Base-by-base conservation (phyloP, 2,113 vertebrate genomes). In the Xenopus tropicalis region DNA sequence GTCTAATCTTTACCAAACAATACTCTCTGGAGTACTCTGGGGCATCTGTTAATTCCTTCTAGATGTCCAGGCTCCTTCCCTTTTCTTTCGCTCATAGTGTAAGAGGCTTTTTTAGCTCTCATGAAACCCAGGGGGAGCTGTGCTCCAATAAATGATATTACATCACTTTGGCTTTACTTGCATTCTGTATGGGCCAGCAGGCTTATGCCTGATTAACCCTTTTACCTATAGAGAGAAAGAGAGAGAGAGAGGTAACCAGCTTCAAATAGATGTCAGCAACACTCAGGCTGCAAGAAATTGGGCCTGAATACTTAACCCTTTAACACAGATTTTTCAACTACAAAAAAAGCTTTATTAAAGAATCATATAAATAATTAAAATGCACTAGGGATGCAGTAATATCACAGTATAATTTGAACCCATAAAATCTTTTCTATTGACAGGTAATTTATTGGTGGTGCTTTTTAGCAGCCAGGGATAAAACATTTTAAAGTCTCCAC, bases 111-210 rank as follows among this genome's bases (percentile, higher is more conserved):
- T 57, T 51, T 65, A 14, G 61, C 37, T 1, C 11, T 44, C 9
- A 3, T 42, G 11, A 24, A 65, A 57, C 63, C 71, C 71, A 72
- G 71, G 71, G 61, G 71, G 71, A 72, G 71, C 71, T 72, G 61
- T 72, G 25, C 61, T 65, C 71, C 21, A 72, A 57, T 48, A 65
- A 65, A 72, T 72, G 48, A 72, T 64, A 25, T 13, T 22, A 14
- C 3, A 23, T 65, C 29, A n/a, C 11, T 42, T 14, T 14, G 54
- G 43, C 10, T 20, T 48, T 24, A 11, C 1, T 42, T 17, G 46
- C 21, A 25, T 12, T 25, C 21, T 70, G 21, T 19, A 69, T 46
- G 13, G 8, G 23, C 56, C 24, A 14, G 52, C 29, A 52, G 3
- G 14, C 13, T 14, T 54, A 54, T 17, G 52, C 19, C 52, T 54